Evolutionary conservation across 2,888 invertebrate species (phyloP), one percentile per base, ranked within the genome.

Genomic region (Arctia plantaginis): DNA sequence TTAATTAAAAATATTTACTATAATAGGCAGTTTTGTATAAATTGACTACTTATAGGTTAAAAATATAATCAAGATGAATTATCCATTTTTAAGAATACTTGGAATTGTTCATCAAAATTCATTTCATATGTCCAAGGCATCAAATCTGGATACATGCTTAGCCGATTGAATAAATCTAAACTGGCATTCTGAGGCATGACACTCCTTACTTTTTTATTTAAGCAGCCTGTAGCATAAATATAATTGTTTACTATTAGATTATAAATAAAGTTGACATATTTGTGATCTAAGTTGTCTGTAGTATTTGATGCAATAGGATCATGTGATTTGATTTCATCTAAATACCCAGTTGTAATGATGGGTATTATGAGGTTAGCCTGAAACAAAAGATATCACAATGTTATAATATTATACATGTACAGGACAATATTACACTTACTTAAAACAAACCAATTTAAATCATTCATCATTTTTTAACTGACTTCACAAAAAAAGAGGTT

Each of bases 291-390:
- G 78, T 96, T 95, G 78, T 95, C 94, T 78, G 91, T 90, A 35
- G 93, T 93, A 78, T 91, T 94, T 0, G 93, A 92, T 39, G 90
- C 85, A 78, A 89, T 89, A 18, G 90, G 80, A 70, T 86, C 86
- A 77, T 90, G 89, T 15, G 94, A 93, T 79, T 89, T 92, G 74
- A 96, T 95, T 87, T 91, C 92, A 74, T 94, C 90, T 47, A 96
- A 85, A 78, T 96, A 96, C 27, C 93, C 96, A 73, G 92, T 87
- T 65, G 96, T 96, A 80, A 96, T 90, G 72, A 96, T 96, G 13
- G 96, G 96, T 76, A 96, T 93, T 78, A 96, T 91, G 82, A 94
- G 96, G 82, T 96, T 92, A 73, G 96, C 96, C 96, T 96, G 92
- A 77, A 84, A 76, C 62, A 70, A 70, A 20, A 67, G 33, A 67